These are phyloP conservation scores for Malurus leucopterus DNA, from an alignment of 2,797 vertebrate genomes.

Conservation along the genomic window DNA sequence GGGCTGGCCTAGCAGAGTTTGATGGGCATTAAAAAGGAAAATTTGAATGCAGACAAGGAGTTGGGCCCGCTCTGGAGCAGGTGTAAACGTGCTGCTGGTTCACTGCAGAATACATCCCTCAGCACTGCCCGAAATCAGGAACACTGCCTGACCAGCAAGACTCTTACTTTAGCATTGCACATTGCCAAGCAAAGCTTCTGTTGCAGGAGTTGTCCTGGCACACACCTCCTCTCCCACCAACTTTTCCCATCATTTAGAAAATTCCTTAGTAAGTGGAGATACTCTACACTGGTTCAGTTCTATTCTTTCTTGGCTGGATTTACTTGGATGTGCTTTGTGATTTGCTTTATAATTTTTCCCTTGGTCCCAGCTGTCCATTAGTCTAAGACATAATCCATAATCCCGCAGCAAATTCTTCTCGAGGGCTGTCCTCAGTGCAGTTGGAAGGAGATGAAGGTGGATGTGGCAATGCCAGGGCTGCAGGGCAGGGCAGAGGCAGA, in stretches of 20 bases:
- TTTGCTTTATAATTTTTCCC: neutral
- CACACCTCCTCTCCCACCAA: neutral
- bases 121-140: neutral
- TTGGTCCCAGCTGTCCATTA: neutral
- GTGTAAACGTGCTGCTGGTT: neutral
- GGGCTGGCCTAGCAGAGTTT: neutral
- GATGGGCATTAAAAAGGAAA: neutral
- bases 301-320: neutral
- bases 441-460: neutral
- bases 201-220: neutral
- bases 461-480: fast-evolving
- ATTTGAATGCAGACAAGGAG: neutral
- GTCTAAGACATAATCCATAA: neutral
- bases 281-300: neutral
- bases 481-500: neutral
- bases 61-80: neutral
- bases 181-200: neutral
- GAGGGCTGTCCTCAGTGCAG: neutral
- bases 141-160: neutral
- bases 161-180: neutral
- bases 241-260: neutral
- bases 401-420: neutral
- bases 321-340: neutral
- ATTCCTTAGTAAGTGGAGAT: neutral
- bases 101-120: neutral